A percentile compares a stretch with the other conserved stretches of the same genome.
These are phyloP conservation scores for Megathymus violae DNA, from an alignment of 1,140 invertebrate species.

Conservation along the genomic window DNA sequence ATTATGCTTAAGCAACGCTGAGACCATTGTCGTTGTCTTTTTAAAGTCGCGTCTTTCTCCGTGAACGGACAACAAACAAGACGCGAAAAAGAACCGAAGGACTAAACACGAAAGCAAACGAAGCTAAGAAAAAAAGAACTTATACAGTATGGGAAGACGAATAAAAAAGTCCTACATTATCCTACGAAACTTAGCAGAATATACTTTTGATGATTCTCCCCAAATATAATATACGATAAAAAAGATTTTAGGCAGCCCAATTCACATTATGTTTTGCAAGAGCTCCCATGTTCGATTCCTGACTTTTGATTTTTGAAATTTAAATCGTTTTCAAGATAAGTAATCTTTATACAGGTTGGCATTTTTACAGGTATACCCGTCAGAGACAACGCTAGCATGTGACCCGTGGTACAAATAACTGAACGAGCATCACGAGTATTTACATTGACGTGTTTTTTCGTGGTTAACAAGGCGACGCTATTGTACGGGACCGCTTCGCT, in stretches of 20 bases:
- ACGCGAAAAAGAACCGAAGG: slow-evolving; percentile 62
- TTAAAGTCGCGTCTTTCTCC: slow-evolving; percentile 53
- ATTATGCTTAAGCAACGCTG: slow-evolving; percentile 50
- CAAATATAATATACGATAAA: too few species aligned
- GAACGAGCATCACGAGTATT: slow-evolving; percentile 60
- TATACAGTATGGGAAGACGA: slow-evolving; percentile 52
- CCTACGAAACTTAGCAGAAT: slow-evolving; percentile 41
- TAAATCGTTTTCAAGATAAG: too few species aligned
- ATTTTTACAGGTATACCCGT: slow-evolving; percentile 15
- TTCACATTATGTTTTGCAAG: too few species aligned
- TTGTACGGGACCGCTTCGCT: slow-evolving; percentile 63
- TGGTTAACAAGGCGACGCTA: slow-evolving; percentile 72
- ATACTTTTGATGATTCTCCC: too few species aligned
- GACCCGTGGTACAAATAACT: slow-evolving; percentile 53
- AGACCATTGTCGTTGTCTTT: slow-evolving; percentile 68
- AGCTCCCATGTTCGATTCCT: too few species aligned
- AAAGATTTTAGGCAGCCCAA: too few species aligned
- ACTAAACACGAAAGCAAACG: slow-evolving; percentile 65
- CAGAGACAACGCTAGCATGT: slow-evolving; percentile 46
- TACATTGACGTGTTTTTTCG: slow-evolving; percentile 78
- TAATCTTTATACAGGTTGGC: slow-evolving; percentile 31
- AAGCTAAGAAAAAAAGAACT: slow-evolving; percentile 30
- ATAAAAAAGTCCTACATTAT: slow-evolving; percentile 51
- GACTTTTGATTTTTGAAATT: too few species aligned
- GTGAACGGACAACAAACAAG: slow-evolving; percentile 56